Conservation (phyloP, 2,797 vertebrate species). For the Macropodus opercularis region DNA sequence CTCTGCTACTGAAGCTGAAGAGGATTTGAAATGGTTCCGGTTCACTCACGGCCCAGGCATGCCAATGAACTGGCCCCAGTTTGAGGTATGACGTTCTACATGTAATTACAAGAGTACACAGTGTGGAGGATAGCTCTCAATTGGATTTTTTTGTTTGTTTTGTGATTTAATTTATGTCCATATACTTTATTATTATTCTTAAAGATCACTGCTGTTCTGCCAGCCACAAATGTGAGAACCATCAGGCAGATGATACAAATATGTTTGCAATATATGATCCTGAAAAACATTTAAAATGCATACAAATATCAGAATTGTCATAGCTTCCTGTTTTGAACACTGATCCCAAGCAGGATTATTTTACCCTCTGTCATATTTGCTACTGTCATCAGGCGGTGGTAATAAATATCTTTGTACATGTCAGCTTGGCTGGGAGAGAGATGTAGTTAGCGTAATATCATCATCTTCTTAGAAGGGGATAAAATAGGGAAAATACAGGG, state of each 20-base stretch:
- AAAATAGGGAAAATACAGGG: slow-evolving; percentile 16
- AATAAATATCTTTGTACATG: slow-evolving; percentile 25
- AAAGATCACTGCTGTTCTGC: slow-evolving; percentile 1
- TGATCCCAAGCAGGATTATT: slow-evolving; percentile 10
- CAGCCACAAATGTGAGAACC: background rate
- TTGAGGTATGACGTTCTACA: slow-evolving; percentile 86
- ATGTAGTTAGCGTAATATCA: slow-evolving; percentile 34
- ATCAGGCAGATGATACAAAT: background rate
- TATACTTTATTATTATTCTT: slow-evolving; percentile 28
- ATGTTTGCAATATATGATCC: background rate
- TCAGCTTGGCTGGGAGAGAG: slow-evolving; percentile 5
- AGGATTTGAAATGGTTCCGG: slow-evolving; percentile 95
- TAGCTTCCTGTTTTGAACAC: background rate
- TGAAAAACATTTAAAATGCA: slow-evolving; percentile 1
- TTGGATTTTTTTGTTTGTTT: too few species aligned
- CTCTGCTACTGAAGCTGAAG: slow-evolving; percentile 86
- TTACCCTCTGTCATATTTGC: slow-evolving; percentile 22
- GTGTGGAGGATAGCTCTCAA: background rate
- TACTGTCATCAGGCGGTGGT: slow-evolving; percentile 6
- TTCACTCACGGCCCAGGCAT: slow-evolving; percentile 94
- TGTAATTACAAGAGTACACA: background rate
- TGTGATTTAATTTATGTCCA: too few species aligned
- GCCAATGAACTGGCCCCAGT: slow-evolving; percentile 99
- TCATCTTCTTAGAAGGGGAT: slow-evolving; percentile 19
- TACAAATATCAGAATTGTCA: background rate